These are phyloP conservation scores for Seladonia tumulorum DNA, from an alignment of 2,888 invertebrate species.

Conservation along the genomic window DNA sequence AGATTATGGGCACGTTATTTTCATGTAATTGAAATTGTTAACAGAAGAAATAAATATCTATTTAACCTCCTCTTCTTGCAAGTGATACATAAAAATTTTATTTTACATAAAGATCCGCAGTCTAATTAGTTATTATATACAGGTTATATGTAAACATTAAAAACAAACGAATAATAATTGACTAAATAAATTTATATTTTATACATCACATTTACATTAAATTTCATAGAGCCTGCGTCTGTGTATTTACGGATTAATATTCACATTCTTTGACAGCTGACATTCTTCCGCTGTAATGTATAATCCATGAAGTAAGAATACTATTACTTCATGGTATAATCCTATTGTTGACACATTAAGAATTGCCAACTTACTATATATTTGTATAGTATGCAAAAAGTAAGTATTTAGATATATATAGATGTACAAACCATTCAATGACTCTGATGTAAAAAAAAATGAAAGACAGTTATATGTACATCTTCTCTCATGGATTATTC, in stretches of 20 bases:
- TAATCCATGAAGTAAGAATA: neutral
- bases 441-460: too few relatives aligned
- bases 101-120: too few relatives aligned
- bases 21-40: too few relatives aligned
- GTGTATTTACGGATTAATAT: neutral
- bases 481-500: too few relatives aligned
- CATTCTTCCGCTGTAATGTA: neutral
- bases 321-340: neutral
- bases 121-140: neutral
- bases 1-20: too few relatives aligned
- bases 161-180: neutral
- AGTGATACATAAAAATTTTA: too few relatives aligned
- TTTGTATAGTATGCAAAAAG: too few relatives aligned
- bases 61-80: too few relatives aligned
- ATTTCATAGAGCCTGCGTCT: neutral
- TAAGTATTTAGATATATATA: too few relatives aligned
- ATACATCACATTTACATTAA: neutral
- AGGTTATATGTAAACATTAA: neutral
- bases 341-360: neutral
- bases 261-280: neutral
- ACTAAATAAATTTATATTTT: constrained; percentile 1
- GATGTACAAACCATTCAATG: too few relatives aligned
- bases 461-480: too few relatives aligned
- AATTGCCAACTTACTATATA: neutral
- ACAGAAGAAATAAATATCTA: too few relatives aligned